Evolutionary conservation across 1,140 invertebrate species (phyloP), one percentile per base, ranked within the genome.

Genomic region (Colletes latitarsis): DNA sequence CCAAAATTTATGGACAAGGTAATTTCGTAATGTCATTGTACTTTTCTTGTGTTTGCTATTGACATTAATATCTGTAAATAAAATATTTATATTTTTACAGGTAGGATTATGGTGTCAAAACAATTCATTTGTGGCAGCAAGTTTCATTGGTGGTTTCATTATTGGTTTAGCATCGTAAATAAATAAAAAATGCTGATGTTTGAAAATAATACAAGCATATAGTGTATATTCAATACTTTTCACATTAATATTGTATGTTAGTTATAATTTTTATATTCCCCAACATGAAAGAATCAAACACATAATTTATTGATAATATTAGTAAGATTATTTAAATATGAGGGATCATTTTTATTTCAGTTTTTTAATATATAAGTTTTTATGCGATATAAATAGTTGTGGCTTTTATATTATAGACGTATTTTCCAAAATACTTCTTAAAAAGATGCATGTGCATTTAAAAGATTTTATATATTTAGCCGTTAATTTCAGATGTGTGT

Each of bases 61-160:
- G 60, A 75, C 21, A 58, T 57, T 53, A 55, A 57, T 67, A 53
- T 14, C 4, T 43, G 17, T 21, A 19, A 70, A 39, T 43, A 49
- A 69, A 72, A 60, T 81, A 41, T 55, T 21, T 41, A 57, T 17
- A 39, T 74, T 71, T 91, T 95, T 96, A 81, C 95, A 97, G 96
- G 95, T 96, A 91, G 94, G 95, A 89, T 92, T 93, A 91, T 96
- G 96, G 95, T 95, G 96, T 91, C 94, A 94, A 94, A 94, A 95
- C 89, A 97, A 98, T 94, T 94, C 96, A 81, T 96, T 96, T 93
- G 94, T 97, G 90, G 96, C 96, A 78, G 95, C 96, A 91, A 96
- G 97, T 92, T 98, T 97, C 95, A 94, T 96, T 92, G 97, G 97
- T 91, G 97, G 97, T 91, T 97, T 98, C 93, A 95, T 98, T 88